Evolutionary conservation across 2,113 vertebrate species (phyloP).

Genomic region (Chionodraco myersi): DNA sequence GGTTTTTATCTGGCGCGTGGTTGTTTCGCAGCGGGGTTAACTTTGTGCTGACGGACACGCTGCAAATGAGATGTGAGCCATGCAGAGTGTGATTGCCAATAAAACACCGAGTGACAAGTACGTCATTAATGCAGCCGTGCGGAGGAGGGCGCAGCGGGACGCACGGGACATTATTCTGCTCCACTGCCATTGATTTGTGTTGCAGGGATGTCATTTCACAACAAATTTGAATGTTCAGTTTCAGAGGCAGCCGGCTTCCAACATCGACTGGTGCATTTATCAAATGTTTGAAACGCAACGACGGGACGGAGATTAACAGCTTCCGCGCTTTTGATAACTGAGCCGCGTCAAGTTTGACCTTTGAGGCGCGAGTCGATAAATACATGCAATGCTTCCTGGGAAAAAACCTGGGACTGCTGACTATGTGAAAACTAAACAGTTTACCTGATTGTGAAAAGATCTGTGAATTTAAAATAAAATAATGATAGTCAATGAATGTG

Average conservation of each 20-base stretch:
- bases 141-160: background rate
- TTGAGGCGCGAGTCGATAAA: constrained; percentile 4
- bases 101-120: constrained; percentile 11
- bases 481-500: too few species aligned
- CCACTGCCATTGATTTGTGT: constrained; percentile 51
- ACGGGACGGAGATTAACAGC: constrained; percentile 40
- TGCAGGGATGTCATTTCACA: constrained; percentile 46
- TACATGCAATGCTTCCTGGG: constrained; percentile 1
- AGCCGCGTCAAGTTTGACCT: constrained; percentile 37
- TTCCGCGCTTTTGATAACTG: constrained; percentile 20
- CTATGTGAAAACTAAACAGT: too few species aligned
- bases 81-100: background rate
- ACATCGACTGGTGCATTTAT: constrained; percentile 51
- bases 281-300: constrained; percentile 28
- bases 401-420: background rate
- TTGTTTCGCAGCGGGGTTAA: constrained; percentile 19
- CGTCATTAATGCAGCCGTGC: constrained; percentile 20
- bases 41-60: background rate
- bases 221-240: constrained; percentile 38
- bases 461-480: too few species aligned
- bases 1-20: constrained; percentile 27
- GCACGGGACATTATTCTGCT: constrained; percentile 2
- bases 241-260: background rate
- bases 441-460: too few species aligned
- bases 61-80: background rate